These are phyloP conservation scores for Brachyhypopomus occidentalis DNA, from an alignment of 2,113 vertebrate genomes.

Conservation along the genomic window DNA sequence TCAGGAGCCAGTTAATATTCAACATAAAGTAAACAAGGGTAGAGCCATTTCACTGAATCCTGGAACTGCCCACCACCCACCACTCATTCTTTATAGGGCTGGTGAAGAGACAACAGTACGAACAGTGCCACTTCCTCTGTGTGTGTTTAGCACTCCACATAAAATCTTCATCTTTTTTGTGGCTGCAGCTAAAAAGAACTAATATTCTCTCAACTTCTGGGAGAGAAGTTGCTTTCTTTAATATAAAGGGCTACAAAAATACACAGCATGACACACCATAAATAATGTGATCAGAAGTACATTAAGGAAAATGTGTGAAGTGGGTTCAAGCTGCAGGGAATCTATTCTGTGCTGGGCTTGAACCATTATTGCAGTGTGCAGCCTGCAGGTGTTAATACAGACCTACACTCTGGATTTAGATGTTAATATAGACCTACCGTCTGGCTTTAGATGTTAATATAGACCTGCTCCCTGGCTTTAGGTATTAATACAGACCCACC, in stretches of 20 bases:
- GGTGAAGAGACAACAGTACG: slow-evolving; percentile 33
- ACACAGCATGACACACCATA: neutral
- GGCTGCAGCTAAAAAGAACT: neutral
- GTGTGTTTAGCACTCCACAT: neutral
- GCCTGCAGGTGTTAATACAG: neutral
- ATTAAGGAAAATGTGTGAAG: neutral
- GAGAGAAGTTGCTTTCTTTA: too few relatives aligned
- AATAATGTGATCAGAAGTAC: neutral
- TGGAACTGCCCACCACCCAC: neutral
- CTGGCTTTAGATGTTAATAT: too few relatives aligned
- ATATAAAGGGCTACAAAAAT: too few relatives aligned
- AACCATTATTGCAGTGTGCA: neutral
- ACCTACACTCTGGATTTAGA: too few relatives aligned
- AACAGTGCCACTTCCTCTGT: slow-evolving; percentile 14
- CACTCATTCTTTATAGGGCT: slow-evolving; percentile 9
- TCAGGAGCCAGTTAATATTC: slow-evolving; percentile 20
- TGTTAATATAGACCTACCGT: too few relatives aligned
- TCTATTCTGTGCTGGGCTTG: neutral
- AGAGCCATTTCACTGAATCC: neutral
- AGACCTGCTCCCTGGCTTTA: too few relatives aligned
- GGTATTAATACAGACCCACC: too few relatives aligned
- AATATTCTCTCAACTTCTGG: too few relatives aligned
- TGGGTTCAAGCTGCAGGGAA: neutral
- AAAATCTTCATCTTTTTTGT: neutral
- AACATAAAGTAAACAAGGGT: slow-evolving; percentile 10